These are phyloP conservation scores for Drosophila pegasa DNA, from an alignment of 2,888 invertebrate species.

Conservation along the genomic window DNA sequence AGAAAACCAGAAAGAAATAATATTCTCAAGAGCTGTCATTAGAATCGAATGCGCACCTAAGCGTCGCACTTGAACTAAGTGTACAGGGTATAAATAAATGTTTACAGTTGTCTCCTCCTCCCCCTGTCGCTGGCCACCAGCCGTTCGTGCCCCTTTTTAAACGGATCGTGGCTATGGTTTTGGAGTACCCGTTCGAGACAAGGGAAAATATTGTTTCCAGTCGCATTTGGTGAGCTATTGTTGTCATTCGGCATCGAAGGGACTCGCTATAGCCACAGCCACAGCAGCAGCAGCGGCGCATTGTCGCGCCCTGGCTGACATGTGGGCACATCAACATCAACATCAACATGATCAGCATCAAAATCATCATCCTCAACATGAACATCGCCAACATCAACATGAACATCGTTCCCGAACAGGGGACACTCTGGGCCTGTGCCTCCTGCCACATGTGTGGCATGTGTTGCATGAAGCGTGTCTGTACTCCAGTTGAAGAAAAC, in stretches of 20 bases:
- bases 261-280: constrained; percentile 25
- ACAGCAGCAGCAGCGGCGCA: background rate
- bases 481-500: constrained; percentile 22
- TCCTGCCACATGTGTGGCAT: constrained; percentile 73
- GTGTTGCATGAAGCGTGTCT: constrained; percentile 45
- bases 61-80: background rate
- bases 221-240: constrained; percentile 70
- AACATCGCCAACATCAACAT: constrained; percentile 14
- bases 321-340: constrained; percentile 54
- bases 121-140: constrained; percentile 5
- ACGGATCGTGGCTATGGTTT: constrained; percentile 6
- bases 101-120: constrained; percentile 17
- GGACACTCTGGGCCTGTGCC: constrained; percentile 41
- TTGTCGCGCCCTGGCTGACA: constrained; percentile 44
- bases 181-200: constrained; percentile 60
- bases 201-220: constrained; percentile 80
- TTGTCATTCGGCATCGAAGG: constrained; percentile 53
- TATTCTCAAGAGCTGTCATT: background rate
- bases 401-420: constrained; percentile 30
- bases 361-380: constrained; percentile 22
- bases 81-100: constrained; percentile 43
- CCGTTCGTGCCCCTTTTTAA: constrained; percentile 41
- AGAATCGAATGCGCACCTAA: too few relatives aligned
- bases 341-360: constrained; percentile 29
- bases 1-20: background rate